A percentile compares a stretch with the other conserved stretches of the same genome.
These are phyloP conservation scores for Corvus cornix DNA, from an alignment of 2,113 vertebrate species.

Conservation along the genomic window DNA sequence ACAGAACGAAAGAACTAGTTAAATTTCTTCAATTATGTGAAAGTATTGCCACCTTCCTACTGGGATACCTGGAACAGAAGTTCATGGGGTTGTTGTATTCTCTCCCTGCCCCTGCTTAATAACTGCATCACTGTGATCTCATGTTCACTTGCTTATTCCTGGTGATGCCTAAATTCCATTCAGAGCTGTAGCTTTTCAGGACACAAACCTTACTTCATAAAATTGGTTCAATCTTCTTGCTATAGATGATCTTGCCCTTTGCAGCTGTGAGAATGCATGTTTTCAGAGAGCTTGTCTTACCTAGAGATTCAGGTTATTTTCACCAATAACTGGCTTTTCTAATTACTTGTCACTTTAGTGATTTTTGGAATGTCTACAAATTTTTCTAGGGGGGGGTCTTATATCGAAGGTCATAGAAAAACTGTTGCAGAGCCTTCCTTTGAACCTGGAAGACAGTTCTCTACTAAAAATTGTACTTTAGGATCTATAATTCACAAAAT, in stretches of 20 bases:
- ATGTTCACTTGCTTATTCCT: background rate
- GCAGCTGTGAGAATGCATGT: background rate
- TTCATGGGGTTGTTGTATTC: background rate
- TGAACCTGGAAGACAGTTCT: background rate
- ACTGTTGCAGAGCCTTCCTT: background rate
- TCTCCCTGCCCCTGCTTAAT: background rate
- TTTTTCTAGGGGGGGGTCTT: background rate
- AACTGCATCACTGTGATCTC: background rate
- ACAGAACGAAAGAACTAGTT: background rate
- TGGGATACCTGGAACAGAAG: background rate
- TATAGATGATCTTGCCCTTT: background rate
- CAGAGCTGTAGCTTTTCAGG: background rate
- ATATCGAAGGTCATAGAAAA: background rate
- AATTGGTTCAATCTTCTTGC: background rate
- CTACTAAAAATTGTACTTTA: background rate
- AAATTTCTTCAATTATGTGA: background rate
- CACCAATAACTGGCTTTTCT: background rate
- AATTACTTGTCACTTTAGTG: background rate
- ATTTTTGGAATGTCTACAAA: background rate
- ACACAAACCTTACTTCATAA: background rate
- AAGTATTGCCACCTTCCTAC: background rate
- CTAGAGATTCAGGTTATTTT: background rate
- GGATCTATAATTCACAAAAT: background rate
- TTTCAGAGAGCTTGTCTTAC: background rate
- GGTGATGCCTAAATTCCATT: background rate